Conservation (phyloP, 2,888 invertebrate species). For the Epinotia bilunana region DNA sequence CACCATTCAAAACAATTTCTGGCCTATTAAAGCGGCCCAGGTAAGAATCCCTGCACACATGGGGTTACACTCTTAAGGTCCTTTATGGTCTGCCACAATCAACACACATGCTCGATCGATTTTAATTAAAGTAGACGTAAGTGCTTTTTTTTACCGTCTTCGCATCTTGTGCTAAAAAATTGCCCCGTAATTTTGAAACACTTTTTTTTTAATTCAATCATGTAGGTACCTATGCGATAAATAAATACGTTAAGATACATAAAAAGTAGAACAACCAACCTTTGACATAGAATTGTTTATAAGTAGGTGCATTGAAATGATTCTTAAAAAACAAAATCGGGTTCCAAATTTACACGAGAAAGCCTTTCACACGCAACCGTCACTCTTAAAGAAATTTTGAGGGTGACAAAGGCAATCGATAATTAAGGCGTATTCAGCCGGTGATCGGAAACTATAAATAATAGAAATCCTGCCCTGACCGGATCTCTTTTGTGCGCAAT, state of each 20-base stretch:
- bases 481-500: conserved; percentile 82
- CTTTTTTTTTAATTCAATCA: not conserved
- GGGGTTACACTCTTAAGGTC: conserved; percentile 22
- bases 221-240: no score
- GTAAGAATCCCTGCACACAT: conserved; percentile 60
- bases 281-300: conserved; percentile 6
- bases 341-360: conserved; percentile 64
- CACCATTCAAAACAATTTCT: conserved; percentile 82
- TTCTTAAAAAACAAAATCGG: conserved; percentile 48
- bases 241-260: conserved; percentile 3
- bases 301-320: conserved; percentile 28
- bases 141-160: conserved; percentile 29
- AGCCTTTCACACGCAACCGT: conserved; percentile 60
- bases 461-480: conserved; percentile 79
- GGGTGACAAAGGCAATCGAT: conserved; percentile 78
- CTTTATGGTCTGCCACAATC: conserved; percentile 45
- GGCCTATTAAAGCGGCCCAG: conserved; percentile 77
- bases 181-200: not conserved
- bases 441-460: conserved; percentile 83
- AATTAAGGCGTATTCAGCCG: conserved; percentile 84
- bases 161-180: not conserved
- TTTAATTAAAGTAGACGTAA: conserved; percentile 43
- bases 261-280: conserved; percentile 19
- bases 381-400: conserved; percentile 71
- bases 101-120: conserved; percentile 45